Evolutionary conservation across 2,797 vertebrate species (phyloP).

Genomic region (Clamator glandarius): DNA sequence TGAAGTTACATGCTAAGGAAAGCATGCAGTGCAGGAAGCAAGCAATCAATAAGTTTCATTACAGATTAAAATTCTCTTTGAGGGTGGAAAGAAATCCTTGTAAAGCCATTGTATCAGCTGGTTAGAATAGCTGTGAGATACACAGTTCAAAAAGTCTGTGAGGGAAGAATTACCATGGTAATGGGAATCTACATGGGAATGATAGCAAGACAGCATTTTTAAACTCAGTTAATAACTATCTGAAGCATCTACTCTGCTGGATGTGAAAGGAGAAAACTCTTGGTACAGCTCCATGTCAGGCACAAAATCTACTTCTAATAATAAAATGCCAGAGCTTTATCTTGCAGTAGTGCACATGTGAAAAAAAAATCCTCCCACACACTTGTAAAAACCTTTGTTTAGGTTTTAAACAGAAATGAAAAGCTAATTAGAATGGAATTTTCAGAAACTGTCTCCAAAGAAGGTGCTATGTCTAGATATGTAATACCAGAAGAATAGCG

Average conservation of each 20-base stretch:
- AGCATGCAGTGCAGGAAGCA: background rate
- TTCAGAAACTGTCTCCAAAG: background rate
- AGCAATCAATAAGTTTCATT: background rate
- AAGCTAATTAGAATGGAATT: background rate
- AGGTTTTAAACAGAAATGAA: background rate
- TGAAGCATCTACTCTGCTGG: background rate
- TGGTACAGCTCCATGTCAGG: background rate
- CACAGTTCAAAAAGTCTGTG: background rate
- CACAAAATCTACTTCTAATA: background rate
- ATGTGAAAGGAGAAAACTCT: background rate
- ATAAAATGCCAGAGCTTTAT: background rate
- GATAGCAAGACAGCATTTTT: background rate
- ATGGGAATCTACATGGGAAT: background rate
- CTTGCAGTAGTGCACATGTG: background rate
- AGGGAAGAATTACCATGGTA: background rate
- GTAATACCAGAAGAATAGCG: background rate
- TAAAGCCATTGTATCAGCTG: background rate
- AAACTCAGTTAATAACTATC: background rate
- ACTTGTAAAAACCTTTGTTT: background rate
- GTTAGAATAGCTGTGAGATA: background rate
- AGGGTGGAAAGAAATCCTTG: background rate
- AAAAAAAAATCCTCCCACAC: too few species aligned
- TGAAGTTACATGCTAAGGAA: background rate
- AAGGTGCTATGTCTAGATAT: background rate
- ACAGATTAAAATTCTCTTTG: background rate